Evolutionary conservation across 92 coral and sea anemone genomes (phyloP).

Genomic region (Parazoanthus darwini): DNA sequence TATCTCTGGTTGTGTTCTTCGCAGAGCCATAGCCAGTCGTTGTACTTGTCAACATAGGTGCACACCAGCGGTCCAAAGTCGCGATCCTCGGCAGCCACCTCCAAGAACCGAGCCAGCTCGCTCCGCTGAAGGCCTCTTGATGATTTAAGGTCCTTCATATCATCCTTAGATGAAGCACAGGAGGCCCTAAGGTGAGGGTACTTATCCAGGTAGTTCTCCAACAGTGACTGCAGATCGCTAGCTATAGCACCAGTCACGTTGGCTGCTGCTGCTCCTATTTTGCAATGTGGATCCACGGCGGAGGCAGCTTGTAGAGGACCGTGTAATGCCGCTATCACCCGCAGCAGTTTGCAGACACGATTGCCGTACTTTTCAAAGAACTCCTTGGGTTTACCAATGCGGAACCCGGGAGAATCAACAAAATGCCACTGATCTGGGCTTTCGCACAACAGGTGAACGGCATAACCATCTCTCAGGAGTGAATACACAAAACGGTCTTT

Average conservation of each 20-base stretch:
- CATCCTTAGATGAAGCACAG: conserved; percentile 15
- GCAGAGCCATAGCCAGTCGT: conserved; percentile 36
- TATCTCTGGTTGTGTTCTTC: conserved; percentile 1
- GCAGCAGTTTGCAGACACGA: conserved; percentile 40
- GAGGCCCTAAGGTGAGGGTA: conserved; percentile 42
- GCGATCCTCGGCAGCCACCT: conserved; percentile 39
- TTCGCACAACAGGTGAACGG: conserved; percentile 54
- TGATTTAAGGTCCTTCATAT: conserved; percentile 34
- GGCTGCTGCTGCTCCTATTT: conserved; percentile 26
- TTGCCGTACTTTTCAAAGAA: conserved; percentile 44
- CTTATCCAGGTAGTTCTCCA: conserved; percentile 25
- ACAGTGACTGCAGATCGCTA: conserved; percentile 17
- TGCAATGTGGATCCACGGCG: conserved; percentile 41
- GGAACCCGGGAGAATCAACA: conserved; percentile 48
- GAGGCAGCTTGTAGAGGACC: conserved; percentile 20
- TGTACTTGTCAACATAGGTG: conserved; percentile 42
- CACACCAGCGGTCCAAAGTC: conserved; percentile 52
- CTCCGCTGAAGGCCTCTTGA: conserved; percentile 39
- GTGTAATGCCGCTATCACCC: conserved; percentile 13
- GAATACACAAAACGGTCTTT: conserved; percentile 47
- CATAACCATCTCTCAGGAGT: conserved; percentile 48
- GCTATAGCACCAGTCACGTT: neutral
- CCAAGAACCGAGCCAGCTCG: conserved; percentile 46
- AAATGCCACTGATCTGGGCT: conserved; percentile 54
- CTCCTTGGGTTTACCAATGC: conserved; percentile 53